A percentile compares a stretch with the other conserved stretches of the same genome.
Conservation (phyloP, 2,113 vertebrate genomes). For the Dasyurus viverrinus region DNA sequence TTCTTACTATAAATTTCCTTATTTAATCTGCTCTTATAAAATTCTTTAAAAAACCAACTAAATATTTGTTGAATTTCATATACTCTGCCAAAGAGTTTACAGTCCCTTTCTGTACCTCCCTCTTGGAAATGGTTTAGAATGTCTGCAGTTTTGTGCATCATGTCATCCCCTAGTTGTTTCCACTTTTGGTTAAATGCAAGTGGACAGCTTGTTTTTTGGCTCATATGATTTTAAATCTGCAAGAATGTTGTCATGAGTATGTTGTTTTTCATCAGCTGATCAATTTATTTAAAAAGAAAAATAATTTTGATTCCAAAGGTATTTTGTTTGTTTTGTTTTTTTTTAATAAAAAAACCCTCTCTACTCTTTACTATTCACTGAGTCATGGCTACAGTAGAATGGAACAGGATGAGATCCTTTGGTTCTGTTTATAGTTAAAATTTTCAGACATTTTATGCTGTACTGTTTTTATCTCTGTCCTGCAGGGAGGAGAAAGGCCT, state of each 20-base stretch:
- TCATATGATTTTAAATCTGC: neutral
- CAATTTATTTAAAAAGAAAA: slow-evolving; percentile 27
- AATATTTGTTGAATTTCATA: neutral
- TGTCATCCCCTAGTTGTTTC: neutral
- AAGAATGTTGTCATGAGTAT: neutral
- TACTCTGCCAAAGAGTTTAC: neutral
- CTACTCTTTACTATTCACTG: neutral
- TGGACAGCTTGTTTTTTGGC: neutral
- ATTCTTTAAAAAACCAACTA: neutral
- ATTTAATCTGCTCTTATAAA: neutral
- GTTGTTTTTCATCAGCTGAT: neutral
- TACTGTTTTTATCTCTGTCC: neutral
- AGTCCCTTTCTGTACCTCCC: neutral
- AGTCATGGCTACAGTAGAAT: neutral
- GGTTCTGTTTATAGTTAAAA: neutral
- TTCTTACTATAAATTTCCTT: neutral
- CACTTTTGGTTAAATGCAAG: neutral
- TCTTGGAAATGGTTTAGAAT: neutral
- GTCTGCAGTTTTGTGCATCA: neutral
- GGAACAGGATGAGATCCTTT: neutral
- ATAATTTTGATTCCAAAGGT: neutral
- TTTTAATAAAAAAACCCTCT: slow-evolving; percentile 13
- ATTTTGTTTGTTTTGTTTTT: slow-evolving; percentile 38
- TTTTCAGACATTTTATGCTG: neutral
- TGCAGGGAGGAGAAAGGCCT: neutral